Conservation (phyloP, 2,888 invertebrate genomes). For the Sphaerophoria rueppellii region DNA sequence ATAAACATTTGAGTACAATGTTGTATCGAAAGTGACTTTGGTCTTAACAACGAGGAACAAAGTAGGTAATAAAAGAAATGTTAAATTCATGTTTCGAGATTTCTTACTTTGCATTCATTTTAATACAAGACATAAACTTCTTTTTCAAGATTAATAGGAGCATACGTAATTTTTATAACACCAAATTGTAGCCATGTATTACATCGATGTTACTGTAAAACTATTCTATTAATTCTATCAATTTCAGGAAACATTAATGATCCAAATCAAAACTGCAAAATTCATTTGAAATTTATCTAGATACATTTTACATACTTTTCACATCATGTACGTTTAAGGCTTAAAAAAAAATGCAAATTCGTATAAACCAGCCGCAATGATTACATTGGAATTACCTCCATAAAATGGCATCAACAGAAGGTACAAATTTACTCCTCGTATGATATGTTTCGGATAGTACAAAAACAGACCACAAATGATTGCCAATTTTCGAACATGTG, state of each 20-base stretch:
- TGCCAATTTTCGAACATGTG: slow-evolving; percentile 73
- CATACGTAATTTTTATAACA: no score
- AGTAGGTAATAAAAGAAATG: no score
- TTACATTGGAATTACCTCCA: slow-evolving; percentile 70
- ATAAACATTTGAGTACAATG: no score
- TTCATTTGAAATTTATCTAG: slow-evolving; percentile 5
- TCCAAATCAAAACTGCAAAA: slow-evolving; percentile 22
- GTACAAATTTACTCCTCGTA: neutral
- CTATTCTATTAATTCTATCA: slow-evolving; percentile 3
- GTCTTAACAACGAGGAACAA: no score
- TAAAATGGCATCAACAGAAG: slow-evolving; percentile 65
- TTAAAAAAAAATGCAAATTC: slow-evolving; percentile 7
- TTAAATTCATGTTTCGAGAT: no score
- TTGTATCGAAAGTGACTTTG: no score
- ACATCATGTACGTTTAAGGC: neutral
- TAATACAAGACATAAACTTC: no score
- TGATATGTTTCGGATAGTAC: neutral
- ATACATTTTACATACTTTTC: slow-evolving; percentile 8
- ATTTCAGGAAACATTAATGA: slow-evolving; percentile 67
- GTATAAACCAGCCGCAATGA: slow-evolving; percentile 37
- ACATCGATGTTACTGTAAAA: neutral
- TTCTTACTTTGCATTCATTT: no score
- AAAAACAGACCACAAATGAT: slow-evolving; percentile 67
- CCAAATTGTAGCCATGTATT: neutral
- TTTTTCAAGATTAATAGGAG: no score